Percentiles rank a stretch among this genome's conserved stretches.
Conservation (phyloP, 1,140 invertebrate species). For the Battus philenor region DNA sequence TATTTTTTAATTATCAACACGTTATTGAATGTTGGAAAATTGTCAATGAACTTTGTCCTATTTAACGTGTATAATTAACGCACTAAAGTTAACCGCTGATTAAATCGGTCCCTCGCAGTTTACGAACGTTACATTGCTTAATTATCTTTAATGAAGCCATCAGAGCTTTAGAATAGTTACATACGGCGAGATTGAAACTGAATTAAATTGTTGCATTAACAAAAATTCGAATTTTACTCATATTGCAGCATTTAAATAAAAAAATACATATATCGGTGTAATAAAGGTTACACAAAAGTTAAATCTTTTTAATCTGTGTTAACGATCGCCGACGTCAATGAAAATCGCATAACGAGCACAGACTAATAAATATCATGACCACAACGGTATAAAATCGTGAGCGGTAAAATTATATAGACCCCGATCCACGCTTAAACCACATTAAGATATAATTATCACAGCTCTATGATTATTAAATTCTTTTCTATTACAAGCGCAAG, state of each 20-base stretch:
- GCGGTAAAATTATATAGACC: constrained; percentile 1
- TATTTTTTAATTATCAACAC: too few species aligned
- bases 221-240: too few species aligned
- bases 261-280: too few species aligned
- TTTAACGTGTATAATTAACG: constrained; percentile 14
- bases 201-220: too few species aligned
- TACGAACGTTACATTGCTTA: constrained; percentile 1
- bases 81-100: constrained; percentile 9
- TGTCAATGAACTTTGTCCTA: not conserved
- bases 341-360: too few species aligned
- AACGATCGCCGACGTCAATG: too few species aligned
- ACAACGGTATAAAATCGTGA: not conserved
- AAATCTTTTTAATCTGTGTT: too few species aligned
- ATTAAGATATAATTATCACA: too few species aligned
- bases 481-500: too few species aligned
- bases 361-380: not conserved
- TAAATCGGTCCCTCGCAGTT: constrained; percentile 12
- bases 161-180: constrained; percentile 1
- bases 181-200: not conserved
- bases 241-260: too few species aligned
- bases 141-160: constrained; percentile 14
- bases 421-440: not conserved
- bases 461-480: too few species aligned
- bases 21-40: not conserved
- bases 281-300: too few species aligned